Evolutionary conservation across 2,888 invertebrate species (phyloP), one percentile per base, ranked within the genome.

Genomic region (Syritta pipiens): DNA sequence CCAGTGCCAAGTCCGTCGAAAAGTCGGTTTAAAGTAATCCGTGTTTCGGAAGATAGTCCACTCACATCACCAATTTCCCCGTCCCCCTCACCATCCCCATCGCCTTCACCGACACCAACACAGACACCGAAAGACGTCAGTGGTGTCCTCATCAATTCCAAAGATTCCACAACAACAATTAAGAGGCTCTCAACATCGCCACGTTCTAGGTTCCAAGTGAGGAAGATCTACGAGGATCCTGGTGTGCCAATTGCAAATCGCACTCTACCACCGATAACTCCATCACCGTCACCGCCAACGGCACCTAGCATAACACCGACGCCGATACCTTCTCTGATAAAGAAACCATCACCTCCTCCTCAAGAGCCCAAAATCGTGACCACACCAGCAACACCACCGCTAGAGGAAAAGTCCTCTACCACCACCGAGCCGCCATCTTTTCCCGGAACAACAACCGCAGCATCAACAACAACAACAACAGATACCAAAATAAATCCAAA

Each of bases 1-100:
- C 94, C 94, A 22, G 90, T 92, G 81, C 93, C 93, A 53, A 89
- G 90, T 83, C 90, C 90, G 14, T 89, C 89, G 62, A 71, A 84
- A 57, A 89, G 86, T 82, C 87, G 89, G 55, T 89, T 89, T 84
- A 88, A 89, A 81, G 89, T 89, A 40, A 88, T 87, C 74, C 87
- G 88, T 20, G 89, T 89, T 4, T 57, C 81, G 19, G 89, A 89
- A 84, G 84, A 84, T 59, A 86, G 85, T 74, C 86, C 86, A 12
- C 62, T 86, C 20, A 86, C 85, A 40, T 87, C 87, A 44, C 88
- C 87, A 44, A 81, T 85, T 71, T 85, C 84, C 40, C 83, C 83
- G 60, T 49, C 82, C 77, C 83, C 84, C 20, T 83, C 84, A 19
- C 83, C 83, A 68, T 83, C 81, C 81, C 84, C 68, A 53, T 57